phyloP scores from a whole-genome alignment of 2,113 vertebrate genomes.

The Astur gentilis region DNA sequence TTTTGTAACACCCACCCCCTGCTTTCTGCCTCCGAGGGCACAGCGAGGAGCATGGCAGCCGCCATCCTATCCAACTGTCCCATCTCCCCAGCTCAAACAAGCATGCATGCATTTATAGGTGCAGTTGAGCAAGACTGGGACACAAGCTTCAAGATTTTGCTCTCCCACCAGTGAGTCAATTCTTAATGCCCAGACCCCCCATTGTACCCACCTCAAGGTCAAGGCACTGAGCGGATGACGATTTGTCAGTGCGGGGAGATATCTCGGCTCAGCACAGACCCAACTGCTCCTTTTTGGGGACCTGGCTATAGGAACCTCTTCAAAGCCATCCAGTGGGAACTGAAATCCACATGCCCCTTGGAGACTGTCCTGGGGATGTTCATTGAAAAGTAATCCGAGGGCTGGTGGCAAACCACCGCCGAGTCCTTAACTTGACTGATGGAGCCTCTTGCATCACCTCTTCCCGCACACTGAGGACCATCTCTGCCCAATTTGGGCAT shows the following conservation, averaged over 20 bases:
- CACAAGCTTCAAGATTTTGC: neutral
- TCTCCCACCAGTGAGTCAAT: neutral
- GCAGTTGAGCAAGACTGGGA: fast-evolving
- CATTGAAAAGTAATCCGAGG: neutral
- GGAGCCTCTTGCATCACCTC: neutral
- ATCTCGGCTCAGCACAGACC: neutral
- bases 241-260: neutral
- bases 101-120: fast-evolving
- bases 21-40: neutral
- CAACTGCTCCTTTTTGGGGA: neutral
- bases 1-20: fast-evolving
- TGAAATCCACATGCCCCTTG: neutral
- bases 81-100: fast-evolving
- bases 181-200: too few relatives aligned
- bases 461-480: neutral
- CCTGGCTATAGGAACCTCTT: neutral
- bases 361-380: neutral
- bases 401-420: neutral
- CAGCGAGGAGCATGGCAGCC: fast-evolving
- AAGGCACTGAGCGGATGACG: neutral
- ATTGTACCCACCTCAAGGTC: fast-evolving
- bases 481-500: neutral
- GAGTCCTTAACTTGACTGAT: fast-evolving
- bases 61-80: fast-evolving
- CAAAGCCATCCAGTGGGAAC: neutral